phyloP scores from a whole-genome alignment of 2,113 vertebrate species.

The Charadrius vociferus region DNA sequence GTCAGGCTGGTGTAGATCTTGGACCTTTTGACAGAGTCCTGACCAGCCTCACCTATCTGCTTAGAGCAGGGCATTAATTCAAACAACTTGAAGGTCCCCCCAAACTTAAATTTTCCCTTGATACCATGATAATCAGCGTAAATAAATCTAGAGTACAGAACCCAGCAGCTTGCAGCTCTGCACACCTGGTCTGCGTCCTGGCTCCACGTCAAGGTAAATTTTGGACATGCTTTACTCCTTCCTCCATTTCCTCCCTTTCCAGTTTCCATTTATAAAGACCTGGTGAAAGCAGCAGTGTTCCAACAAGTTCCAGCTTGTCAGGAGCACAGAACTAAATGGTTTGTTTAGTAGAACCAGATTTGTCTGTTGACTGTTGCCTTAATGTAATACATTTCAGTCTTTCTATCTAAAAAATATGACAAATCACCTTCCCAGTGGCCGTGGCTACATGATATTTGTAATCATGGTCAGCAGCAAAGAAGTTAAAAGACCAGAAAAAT shows the following conservation, averaged over 20 bases:
- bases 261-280: background rate
- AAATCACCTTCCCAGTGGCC: background rate
- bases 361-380: background rate
- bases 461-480: background rate
- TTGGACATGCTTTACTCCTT: background rate
- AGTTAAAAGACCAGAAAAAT: conserved; percentile 49
- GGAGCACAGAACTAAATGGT: background rate
- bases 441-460: background rate
- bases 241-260: background rate
- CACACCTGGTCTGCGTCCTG: background rate
- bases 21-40: background rate
- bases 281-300: background rate
- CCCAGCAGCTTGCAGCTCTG: background rate
- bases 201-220: background rate
- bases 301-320: background rate
- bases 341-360: background rate
- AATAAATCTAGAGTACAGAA: background rate
- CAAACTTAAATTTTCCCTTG: background rate
- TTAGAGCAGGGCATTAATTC: background rate
- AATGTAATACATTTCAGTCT: background rate
- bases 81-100: background rate
- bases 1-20: background rate
- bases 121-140: background rate
- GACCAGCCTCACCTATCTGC: background rate
- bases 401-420: background rate